phyloP scores from a whole-genome alignment of 1,140 invertebrate species.

The Drosophila nigromelanica region DNA sequence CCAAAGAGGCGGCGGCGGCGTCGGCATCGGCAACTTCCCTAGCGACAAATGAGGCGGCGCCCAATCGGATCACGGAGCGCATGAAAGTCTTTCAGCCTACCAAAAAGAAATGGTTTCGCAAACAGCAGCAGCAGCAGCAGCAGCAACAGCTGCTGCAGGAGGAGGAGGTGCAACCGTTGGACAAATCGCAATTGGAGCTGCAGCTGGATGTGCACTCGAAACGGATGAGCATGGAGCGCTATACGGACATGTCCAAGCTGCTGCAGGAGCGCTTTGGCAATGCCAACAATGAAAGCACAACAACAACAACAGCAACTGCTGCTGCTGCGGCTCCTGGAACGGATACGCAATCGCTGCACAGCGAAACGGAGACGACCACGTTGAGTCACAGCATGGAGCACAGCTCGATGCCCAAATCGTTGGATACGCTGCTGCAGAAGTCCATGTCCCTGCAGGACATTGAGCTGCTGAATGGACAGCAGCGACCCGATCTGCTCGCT shows the following conservation, averaged over 20 bases:
- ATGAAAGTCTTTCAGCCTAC: conserved; percentile 86
- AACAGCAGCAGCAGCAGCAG: conserved; percentile 85
- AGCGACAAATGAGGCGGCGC: conserved; percentile 12
- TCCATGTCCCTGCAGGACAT: conserved; percentile 81
- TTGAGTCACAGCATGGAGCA: conserved; percentile 64
- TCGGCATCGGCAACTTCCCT: conserved; percentile 33
- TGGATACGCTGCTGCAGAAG: conserved; percentile 70
- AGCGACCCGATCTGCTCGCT: conserved; percentile 71
- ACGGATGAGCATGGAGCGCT: conserved; percentile 85
- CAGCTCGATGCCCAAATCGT: conserved; percentile 57
- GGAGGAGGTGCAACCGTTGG: conserved; percentile 46
- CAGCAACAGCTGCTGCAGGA: conserved; percentile 75
- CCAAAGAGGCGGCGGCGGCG: conserved; percentile 76
- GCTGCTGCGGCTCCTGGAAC: not conserved
- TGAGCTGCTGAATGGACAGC: conserved; percentile 69
- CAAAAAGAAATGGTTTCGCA: conserved; percentile 86
- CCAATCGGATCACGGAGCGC: conserved; percentile 84
- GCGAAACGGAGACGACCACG: conserved; percentile 76
- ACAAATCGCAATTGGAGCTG: conserved; percentile 50
- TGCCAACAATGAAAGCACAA: conserved; percentile 23
- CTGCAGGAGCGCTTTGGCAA: conserved; percentile 86
- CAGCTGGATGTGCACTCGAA: conserved; percentile 80
- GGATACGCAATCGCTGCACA: conserved; percentile 48
- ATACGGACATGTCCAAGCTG: conserved; percentile 87
- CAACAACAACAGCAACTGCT: no score